Evolutionary conservation across 2,888 invertebrate species (phyloP).

Genomic region (Microplitis deprimator): DNA sequence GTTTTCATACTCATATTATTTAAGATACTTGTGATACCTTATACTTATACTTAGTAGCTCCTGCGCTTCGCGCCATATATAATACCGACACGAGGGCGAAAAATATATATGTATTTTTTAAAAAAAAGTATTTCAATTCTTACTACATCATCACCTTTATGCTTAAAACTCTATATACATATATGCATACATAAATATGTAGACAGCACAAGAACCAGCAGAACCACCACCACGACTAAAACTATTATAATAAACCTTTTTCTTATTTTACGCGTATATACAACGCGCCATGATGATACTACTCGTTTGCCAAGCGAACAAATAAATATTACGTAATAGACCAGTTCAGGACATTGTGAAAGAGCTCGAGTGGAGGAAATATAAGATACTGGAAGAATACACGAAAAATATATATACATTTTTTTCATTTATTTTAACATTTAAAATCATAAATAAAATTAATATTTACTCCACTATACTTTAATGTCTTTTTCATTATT

Average conservation of each 20-base stretch:
- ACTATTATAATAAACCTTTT: not conserved
- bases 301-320: constrained; percentile 41
- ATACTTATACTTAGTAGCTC: not conserved
- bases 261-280: constrained; percentile 10
- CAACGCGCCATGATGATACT: constrained; percentile 38
- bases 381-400: constrained; percentile 13
- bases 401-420: not conserved
- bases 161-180: not conserved
- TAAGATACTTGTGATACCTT: no score
- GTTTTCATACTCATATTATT: no score
- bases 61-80: not conserved
- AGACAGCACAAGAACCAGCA: not conserved
- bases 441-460: no score
- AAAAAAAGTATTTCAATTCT: not conserved
- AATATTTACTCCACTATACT: no score
- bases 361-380: not conserved
- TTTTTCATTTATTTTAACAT: not conserved
- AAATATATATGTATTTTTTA: not conserved
- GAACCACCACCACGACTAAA: constrained; percentile 25
- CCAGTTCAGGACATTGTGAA: constrained; percentile 35
- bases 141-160: not conserved
- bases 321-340: constrained; percentile 39
- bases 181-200: not conserved
- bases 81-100: constrained; percentile 10
- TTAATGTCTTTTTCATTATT: not conserved